A percentile compares a stretch with the other conserved stretches of the same genome.
Evolutionary conservation across 2,113 vertebrate species (phyloP).

Genomic region (Tor tambroides): DNA sequence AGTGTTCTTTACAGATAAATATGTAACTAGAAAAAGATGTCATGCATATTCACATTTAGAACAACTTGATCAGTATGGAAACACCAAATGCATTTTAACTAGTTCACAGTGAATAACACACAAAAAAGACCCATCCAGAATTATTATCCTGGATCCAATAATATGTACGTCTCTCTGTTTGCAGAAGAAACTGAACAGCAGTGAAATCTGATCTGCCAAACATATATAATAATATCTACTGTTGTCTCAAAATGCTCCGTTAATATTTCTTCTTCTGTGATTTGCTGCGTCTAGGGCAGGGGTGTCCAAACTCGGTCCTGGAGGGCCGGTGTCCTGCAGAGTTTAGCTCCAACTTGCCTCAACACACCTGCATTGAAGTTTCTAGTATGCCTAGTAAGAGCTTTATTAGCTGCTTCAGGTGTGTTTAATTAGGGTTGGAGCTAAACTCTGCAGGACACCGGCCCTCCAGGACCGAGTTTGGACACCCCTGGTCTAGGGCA

Average conservation of each 20-base stretch:
- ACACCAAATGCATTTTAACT: neutral
- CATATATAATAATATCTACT: neutral
- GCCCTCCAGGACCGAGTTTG: no score
- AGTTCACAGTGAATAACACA: neutral
- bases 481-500: neutral
- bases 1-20: neutral
- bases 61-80: neutral
- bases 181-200: neutral
- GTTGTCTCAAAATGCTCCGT: neutral
- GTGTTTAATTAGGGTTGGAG: no score
- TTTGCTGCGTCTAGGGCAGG: neutral
- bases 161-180: neutral
- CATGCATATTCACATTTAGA: neutral
- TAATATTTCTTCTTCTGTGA: constrained; percentile 2
- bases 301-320: no score
- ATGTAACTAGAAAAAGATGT: neutral
- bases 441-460: no score
- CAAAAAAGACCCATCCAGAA: neutral
- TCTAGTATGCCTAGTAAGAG: no score
- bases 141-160: neutral
- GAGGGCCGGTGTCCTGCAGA: no score
- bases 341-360: no score
- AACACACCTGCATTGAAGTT: no score
- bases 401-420: no score
- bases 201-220: neutral